These are phyloP conservation scores for Butastur rufipennis DNA, from an alignment of 2,113 vertebrate genomes.

Conservation along the genomic window DNA sequence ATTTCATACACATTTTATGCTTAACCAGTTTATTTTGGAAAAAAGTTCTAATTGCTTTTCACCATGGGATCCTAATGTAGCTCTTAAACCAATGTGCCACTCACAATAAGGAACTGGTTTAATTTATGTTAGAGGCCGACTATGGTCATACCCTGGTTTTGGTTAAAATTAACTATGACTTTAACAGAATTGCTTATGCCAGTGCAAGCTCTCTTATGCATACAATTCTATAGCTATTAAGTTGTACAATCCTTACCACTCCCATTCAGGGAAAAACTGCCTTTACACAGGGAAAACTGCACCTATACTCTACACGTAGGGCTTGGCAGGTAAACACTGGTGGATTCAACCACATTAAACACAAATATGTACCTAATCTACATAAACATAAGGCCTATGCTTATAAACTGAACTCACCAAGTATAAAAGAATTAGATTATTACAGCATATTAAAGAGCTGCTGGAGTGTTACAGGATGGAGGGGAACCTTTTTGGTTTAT, in stretches of 20 bases:
- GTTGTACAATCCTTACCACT: background rate
- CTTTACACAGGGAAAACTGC: background rate
- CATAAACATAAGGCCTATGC: background rate
- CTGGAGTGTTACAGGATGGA: background rate
- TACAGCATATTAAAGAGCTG: background rate
- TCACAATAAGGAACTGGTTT: background rate
- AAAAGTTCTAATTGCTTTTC: background rate
- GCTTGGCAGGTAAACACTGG: background rate
- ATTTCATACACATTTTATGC: background rate
- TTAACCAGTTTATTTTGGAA: background rate
- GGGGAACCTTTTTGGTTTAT: background rate
- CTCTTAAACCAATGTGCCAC: background rate
- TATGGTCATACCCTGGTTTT: background rate
- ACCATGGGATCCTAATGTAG: background rate
- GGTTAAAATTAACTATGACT: background rate
- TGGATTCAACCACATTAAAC: background rate
- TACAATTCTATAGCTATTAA: background rate
- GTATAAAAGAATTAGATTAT: background rate
- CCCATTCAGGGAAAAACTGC: background rate
- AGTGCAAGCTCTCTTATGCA: background rate
- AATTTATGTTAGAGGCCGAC: background rate
- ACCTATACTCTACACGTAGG: fast-evolving
- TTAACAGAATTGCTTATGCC: background rate
- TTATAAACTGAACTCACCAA: background rate
- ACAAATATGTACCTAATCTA: background rate